Conservation (phyloP, 2,888 invertebrate genomes). For the Phragmatobia fuliginosa region DNA sequence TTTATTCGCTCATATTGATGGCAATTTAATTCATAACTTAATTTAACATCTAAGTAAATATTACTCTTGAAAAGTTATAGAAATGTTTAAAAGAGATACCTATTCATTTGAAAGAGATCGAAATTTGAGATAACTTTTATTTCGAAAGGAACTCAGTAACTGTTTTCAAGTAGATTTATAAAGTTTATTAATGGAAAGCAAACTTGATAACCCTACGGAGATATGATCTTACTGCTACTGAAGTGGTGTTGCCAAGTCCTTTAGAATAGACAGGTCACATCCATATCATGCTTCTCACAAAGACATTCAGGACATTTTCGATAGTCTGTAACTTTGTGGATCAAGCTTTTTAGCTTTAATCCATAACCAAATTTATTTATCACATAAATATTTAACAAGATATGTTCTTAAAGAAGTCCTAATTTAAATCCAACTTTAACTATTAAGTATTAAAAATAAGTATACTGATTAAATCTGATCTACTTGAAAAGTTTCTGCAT, state of each 20-base stretch:
- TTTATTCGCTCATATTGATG: conserved; percentile 59
- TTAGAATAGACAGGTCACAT: background rate
- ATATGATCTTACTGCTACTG: background rate
- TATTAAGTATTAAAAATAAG: too few relatives aligned
- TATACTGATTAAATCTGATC: too few relatives aligned
- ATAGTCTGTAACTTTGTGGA: background rate
- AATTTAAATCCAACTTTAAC: too few relatives aligned
- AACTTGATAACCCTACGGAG: background rate
- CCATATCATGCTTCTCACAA: background rate
- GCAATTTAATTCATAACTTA: conserved; percentile 56
- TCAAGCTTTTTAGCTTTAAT: too few relatives aligned
- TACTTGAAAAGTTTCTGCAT: too few relatives aligned
- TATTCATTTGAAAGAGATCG: background rate
- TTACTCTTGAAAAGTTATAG: conserved; percentile 12
- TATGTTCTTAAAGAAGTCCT: too few relatives aligned
- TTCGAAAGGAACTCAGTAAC: background rate
- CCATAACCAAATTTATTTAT: too few relatives aligned
- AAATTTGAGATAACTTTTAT: background rate
- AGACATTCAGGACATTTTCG: background rate
- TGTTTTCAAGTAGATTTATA: background rate
- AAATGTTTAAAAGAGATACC: conserved; percentile 2
- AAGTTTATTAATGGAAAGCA: conserved; percentile 2
- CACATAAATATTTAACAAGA: too few relatives aligned
- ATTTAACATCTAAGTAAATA: conserved; percentile 16
- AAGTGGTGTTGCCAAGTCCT: background rate